Evolutionary conservation across 2,888 invertebrate species (phyloP), one percentile per base, ranked within the genome.

Genomic region (Ormyrus rosae): DNA sequence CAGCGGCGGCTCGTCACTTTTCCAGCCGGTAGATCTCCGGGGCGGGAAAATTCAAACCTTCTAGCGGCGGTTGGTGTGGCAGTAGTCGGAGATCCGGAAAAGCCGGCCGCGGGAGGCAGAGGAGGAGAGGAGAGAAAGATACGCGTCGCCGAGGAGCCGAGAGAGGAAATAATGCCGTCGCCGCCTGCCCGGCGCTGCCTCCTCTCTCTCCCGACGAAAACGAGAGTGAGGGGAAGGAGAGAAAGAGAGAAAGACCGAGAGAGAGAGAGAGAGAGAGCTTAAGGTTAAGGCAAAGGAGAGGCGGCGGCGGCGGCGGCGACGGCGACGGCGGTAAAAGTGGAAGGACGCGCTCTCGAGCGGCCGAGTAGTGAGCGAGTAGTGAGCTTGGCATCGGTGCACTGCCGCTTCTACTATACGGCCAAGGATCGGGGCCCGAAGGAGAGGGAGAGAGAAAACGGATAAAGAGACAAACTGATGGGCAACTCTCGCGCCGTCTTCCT

Each of bases 401-500:
- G 34, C 34, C 34, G 34, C 34, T 2, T 4, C 4, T 34, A 2
- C 4, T 4, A 2, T 34, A 34, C 34, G 60, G 13, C 67, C 72
- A 69, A 79, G 73, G 78, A 73, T 68, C 72, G 78, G 34, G 34
- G 4, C 64, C 55, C 60, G 78, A 71, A 45, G 63, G 63, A 64
- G 73, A 73, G 73, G 64, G 48, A 77, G 78, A 78, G 56, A 75
- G 75, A 79, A 63, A 73, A 74, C 64, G 79, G 69, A 69, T 73
- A 79, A 69, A 79, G 79, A 79, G 73, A 74, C 78, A 78, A 79
- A 79, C 80, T 67, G 79, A 78, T 70, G 74, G 78, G 65, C 65
- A 48, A 46, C 70, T 51, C 58, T 50, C 65, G n/a, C 58, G 9
- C 11, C 9, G 46, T 51, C 61, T 50, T 55, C 6, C 46, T 45